phyloP scores from a whole-genome alignment of 2,113 vertebrate genomes.

The Pholis gunnellus region DNA sequence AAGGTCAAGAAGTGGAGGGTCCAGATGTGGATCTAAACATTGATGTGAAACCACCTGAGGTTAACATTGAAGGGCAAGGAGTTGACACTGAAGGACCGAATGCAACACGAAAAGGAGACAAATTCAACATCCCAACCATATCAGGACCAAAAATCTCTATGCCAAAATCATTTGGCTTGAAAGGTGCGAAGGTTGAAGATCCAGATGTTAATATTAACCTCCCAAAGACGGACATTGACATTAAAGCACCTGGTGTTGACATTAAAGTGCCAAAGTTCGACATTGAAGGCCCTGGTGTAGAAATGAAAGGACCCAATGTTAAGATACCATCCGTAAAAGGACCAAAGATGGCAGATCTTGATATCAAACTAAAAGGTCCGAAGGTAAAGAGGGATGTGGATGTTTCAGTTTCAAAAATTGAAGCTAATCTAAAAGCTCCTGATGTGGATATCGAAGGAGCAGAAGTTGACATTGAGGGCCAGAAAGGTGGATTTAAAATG shows the following conservation, averaged over 20 bases:
- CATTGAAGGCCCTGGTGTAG: slow-evolving; percentile 67
- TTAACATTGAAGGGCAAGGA: background rate
- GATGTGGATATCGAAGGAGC: background rate
- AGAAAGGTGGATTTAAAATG: background rate
- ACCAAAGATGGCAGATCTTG: slow-evolving; percentile 11
- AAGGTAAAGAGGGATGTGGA: background rate
- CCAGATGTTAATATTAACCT: slow-evolving; percentile 2
- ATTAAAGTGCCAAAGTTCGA: background rate
- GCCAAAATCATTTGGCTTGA: background rate
- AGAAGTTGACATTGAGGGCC: background rate
- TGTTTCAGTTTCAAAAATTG: background rate
- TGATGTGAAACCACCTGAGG: background rate
- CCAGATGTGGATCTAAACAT: background rate
- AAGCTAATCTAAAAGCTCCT: slow-evolving; percentile 6
- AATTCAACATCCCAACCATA: background rate
- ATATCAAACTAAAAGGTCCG: background rate
- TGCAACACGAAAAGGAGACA: background rate
- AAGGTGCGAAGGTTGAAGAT: background rate
- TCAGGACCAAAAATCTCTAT: background rate
- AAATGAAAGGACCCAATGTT: slow-evolving; percentile 25
- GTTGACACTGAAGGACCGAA: background rate
- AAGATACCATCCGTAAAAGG: background rate
- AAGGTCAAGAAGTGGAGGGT: background rate
- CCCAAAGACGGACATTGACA: background rate
- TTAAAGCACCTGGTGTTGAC: slow-evolving; percentile 1